A percentile compares a stretch with the other conserved stretches of the same genome.
Evolutionary conservation across 2,113 vertebrate genomes (phyloP).

Genomic region (Rhinolophus ferrumequinum): DNA sequence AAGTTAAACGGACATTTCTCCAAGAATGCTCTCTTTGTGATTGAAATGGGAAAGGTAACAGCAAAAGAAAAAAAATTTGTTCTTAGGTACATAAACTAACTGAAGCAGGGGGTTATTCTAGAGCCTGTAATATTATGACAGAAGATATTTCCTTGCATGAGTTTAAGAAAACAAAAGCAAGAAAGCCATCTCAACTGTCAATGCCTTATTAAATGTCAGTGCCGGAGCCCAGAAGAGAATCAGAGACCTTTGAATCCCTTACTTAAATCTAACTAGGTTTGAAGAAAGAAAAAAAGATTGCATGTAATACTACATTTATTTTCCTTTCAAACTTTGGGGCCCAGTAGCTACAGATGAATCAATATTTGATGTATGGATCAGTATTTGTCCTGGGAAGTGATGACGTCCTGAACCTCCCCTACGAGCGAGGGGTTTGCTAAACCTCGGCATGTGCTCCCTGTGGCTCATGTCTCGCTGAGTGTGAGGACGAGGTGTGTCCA

Average conservation of each 20-base stretch:
- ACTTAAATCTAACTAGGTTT: background rate
- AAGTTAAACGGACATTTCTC: conserved; percentile 29
- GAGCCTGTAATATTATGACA: background rate
- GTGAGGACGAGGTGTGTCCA: background rate
- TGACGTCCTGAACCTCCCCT: background rate
- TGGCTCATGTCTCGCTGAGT: background rate
- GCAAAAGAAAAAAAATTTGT: background rate
- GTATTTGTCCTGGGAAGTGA: background rate
- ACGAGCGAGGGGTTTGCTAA: background rate
- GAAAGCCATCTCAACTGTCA: background rate
- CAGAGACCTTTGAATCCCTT: background rate
- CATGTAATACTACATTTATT: conserved; percentile 6
- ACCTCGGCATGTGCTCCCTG: background rate
- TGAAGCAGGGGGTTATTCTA: background rate
- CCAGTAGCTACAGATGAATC: background rate
- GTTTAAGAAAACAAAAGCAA: conserved; percentile 36
- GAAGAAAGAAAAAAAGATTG: background rate
- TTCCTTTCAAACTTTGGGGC: background rate
- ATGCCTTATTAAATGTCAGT: background rate
- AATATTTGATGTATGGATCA: background rate
- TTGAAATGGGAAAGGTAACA: background rate
- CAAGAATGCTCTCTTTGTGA: background rate
- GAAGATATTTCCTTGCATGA: background rate
- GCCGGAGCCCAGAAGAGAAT: background rate
- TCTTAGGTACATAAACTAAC: background rate